These are phyloP conservation scores for Cyclina sinensis DNA, from an alignment of 1,140 invertebrate species.

Conservation along the genomic window DNA sequence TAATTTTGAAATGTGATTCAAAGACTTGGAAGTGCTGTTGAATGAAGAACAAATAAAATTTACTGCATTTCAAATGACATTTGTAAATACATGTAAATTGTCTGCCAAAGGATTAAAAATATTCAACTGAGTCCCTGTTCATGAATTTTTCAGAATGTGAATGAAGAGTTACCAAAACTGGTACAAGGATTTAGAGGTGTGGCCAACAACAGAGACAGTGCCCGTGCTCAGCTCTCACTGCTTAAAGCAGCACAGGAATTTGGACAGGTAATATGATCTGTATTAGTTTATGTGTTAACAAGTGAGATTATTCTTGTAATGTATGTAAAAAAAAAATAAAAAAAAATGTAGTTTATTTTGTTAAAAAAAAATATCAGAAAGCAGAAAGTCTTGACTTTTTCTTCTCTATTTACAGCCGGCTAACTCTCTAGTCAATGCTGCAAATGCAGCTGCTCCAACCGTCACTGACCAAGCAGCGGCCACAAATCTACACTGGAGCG, in stretches of 20 bases:
- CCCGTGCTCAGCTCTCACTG: slow-evolving; percentile 92
- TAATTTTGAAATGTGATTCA: no score
- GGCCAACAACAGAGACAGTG: slow-evolving; percentile 91
- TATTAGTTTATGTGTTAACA: background rate
- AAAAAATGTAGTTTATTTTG: no score
- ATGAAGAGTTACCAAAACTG: slow-evolving; percentile 93
- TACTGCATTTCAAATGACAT: no score
- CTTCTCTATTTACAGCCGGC: slow-evolving; percentile 86
- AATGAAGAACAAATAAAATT: no score
- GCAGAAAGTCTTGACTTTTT: no score
- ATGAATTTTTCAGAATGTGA: slow-evolving; percentile 87
- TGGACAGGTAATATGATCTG: slow-evolving; percentile 90
- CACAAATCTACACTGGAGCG: slow-evolving; percentile 91
- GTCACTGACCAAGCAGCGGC: slow-evolving; percentile 93
- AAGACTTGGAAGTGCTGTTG: no score
- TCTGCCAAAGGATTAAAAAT: no score
- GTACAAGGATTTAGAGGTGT: slow-evolving; percentile 94
- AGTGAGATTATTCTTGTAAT: no score
- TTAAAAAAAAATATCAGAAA: no score
- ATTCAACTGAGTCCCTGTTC: no score
- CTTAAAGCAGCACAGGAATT: slow-evolving; percentile 96
- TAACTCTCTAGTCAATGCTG: slow-evolving; percentile 91
- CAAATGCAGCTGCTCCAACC: slow-evolving; percentile 94
- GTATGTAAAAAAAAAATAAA: no score
- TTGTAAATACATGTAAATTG: no score